phyloP scores from a whole-genome alignment of 1,140 invertebrate genomes.

The Calephelis nemesis region DNA sequence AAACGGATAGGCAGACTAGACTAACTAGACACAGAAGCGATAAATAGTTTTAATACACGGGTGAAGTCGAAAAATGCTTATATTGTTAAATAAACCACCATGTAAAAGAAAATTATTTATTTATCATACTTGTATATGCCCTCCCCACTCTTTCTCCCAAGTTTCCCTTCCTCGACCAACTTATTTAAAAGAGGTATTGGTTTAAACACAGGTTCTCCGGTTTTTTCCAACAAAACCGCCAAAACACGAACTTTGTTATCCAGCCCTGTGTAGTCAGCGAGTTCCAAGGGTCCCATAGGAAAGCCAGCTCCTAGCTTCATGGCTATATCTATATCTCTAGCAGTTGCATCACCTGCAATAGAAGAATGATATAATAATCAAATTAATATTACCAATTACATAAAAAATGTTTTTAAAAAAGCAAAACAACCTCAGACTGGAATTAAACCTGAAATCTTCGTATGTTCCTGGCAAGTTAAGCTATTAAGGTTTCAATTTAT shows the following conservation, averaged over 20 bases:
- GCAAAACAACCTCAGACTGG: no score
- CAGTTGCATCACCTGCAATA: slow-evolving; percentile 81
- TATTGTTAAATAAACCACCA: no score
- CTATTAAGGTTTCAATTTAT: no score
- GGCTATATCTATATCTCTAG: slow-evolving; percentile 88
- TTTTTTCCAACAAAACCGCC: slow-evolving; percentile 85
- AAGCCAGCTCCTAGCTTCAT: slow-evolving; percentile 93
- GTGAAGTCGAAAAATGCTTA: no score
- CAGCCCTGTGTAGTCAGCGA: slow-evolving; percentile 89
- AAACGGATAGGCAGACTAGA: no score
- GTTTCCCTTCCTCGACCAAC: slow-evolving; percentile 87
- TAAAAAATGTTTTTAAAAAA: no score
- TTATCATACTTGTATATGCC: slow-evolving; percentile 89
- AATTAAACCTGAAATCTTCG: no score
- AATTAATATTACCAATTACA: no score
- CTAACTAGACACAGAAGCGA: no score
- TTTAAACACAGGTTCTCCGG: slow-evolving; percentile 86
- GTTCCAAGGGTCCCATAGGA: slow-evolving; percentile 92
- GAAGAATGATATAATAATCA: background rate
- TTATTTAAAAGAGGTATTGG: slow-evolving; percentile 82
- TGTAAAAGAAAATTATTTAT: background rate
- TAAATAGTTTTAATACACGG: no score
- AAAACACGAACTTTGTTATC: slow-evolving; percentile 83
- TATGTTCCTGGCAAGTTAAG: no score
- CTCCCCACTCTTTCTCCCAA: slow-evolving; percentile 89